Conservation (phyloP, 2,113 vertebrate species). For the Neoarius graeffei region DNA sequence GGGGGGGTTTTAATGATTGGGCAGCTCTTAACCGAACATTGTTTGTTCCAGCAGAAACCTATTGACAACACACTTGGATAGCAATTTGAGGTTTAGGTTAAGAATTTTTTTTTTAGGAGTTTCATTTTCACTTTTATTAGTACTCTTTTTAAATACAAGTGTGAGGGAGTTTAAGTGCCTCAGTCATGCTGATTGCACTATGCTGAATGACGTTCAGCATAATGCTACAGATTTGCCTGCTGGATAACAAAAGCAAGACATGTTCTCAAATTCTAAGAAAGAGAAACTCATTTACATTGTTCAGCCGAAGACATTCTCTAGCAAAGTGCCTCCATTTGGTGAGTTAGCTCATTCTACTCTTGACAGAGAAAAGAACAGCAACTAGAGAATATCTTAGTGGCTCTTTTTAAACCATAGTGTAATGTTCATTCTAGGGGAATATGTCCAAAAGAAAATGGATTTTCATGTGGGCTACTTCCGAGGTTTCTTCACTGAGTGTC, state of each 20-base stretch:
- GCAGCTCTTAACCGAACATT: background rate
- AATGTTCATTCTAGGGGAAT: background rate
- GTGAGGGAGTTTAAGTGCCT: background rate
- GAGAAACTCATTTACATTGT: slow-evolving; percentile 16
- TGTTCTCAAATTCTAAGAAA: background rate
- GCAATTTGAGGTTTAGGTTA: background rate
- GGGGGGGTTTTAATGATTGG: background rate
- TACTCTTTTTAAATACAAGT: background rate
- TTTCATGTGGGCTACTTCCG: background rate
- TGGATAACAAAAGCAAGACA: slow-evolving; percentile 15
- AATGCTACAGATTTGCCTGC: slow-evolving; percentile 25
- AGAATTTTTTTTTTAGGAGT: background rate
- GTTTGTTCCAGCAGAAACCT: background rate
- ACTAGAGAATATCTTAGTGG: background rate
- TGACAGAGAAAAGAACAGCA: slow-evolving; percentile 16
- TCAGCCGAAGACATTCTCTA: background rate
- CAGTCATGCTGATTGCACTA: slow-evolving; percentile 21
- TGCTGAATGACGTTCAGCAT: slow-evolving; percentile 12
- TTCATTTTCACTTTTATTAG: background rate
- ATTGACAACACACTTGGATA: background rate
- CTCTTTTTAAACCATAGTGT: background rate
- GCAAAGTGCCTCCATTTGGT: slow-evolving; percentile 21
- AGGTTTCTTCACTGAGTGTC: background rate
- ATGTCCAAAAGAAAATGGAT: background rate
- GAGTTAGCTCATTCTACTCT: slow-evolving; percentile 2